Base-by-base conservation (phyloP, 2,888 invertebrate species). In the Plebejus argus region DNA sequence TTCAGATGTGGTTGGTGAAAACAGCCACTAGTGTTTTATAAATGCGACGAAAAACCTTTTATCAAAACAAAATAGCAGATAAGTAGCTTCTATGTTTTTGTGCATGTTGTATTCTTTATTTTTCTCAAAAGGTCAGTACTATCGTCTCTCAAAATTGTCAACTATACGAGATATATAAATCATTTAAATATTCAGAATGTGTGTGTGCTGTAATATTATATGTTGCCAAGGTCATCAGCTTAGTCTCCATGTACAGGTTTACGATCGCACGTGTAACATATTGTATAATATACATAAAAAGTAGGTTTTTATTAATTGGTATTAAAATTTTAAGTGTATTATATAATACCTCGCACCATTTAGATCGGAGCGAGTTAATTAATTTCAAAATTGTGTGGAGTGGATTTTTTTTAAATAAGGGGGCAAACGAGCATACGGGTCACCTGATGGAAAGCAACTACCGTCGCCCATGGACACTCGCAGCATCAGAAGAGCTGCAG, bases 191-290 rank as follows among this genome's bases (percentile, higher is more conserved):
- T 66, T 33, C 66, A 66, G 66, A 66, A 66, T 28, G 66, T 66
- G n/a, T n/a, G n/a, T n/a, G n/a, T n/a, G n/a, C n/a, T 28, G 66
- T 66, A 66, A 66, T 28, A 23, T 66, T 66, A 66, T 66, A 66
- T 66, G 28, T 15, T 18, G 66, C 23, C 28, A 66, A 66, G 66
- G 66, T 33, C 28, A 66, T 33, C 15, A 1, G 18, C 66, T 33
- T 66, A 3, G 10, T 61, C 23, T 61, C 15, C 66, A 33, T 33
- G 1, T 28, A 33, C 28, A 3, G 33, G 66, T 33, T 66, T 66
- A 33, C 5, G 66, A 28, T 28, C 66, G 66, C 66, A 66, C 28
- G 66, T 66, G 66, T 28, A 66, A 28, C 5, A 15, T 1, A 61
- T 61, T 61, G 61, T 61, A 12, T 61, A 61, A 61, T 10, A 61